phyloP scores from a whole-genome alignment of 2,888 invertebrate genomes.

The Stenodera caucasica region DNA sequence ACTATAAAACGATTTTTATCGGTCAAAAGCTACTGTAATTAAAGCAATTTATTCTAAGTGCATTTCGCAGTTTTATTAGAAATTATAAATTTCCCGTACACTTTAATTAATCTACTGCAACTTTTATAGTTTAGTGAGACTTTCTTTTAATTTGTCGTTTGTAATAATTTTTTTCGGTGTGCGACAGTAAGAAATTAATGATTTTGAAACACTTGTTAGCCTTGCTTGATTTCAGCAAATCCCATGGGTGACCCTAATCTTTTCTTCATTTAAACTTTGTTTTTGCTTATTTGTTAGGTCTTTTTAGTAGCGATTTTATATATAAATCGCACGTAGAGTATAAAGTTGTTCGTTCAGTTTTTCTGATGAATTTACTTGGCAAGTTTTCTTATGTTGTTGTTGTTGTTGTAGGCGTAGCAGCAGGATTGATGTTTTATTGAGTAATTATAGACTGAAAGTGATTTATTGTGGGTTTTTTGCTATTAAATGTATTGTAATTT shows the following conservation, averaged over 20 bases:
- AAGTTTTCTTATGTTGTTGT: neutral
- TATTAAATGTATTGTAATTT: neutral
- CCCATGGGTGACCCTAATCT: slow-evolving; percentile 11
- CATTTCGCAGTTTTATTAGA: neutral
- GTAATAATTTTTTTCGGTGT: neutral
- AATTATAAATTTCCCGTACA: neutral
- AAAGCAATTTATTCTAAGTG: neutral
- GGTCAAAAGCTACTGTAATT: neutral
- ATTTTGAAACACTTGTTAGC: slow-evolving; percentile 10
- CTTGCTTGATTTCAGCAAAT: neutral
- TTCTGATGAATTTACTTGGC: neutral
- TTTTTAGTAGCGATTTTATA: neutral
- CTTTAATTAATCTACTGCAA: neutral
- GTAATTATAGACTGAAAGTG: neutral
- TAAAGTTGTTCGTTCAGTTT: neutral
- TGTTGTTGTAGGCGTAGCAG: neutral
- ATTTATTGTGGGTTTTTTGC: neutral
- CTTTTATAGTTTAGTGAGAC: too few species aligned
- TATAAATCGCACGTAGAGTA: too few species aligned
- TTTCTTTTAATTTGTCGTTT: neutral
- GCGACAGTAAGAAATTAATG: neutral
- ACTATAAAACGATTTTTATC: neutral
- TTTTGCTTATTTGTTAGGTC: neutral
- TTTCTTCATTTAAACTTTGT: neutral
- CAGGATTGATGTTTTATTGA: neutral